Evolutionary conservation across 2,113 vertebrate genomes (phyloP).

Genomic region (Oreotrochilus melanogaster): DNA sequence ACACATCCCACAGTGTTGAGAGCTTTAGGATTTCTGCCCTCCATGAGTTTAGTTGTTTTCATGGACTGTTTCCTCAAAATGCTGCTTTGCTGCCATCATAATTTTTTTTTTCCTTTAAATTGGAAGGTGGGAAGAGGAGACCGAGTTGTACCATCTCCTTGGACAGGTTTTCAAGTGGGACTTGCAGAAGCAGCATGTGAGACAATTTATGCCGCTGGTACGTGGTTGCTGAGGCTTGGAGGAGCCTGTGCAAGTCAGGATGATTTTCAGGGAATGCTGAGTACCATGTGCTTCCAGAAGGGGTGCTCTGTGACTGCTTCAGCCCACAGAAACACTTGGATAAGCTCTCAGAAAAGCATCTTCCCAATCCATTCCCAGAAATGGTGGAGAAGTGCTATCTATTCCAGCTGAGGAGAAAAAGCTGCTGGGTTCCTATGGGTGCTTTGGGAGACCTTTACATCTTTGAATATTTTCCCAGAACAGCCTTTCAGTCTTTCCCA

Average conservation of each 20-base stretch:
- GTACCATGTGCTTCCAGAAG: not conserved
- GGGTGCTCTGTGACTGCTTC: not conserved
- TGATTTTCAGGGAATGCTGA: not conserved
- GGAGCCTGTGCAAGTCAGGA: not conserved
- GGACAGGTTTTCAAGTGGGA: not conserved
- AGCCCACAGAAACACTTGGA: not conserved
- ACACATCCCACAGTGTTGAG: slow-evolving; percentile 40
- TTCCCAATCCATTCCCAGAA: not conserved
- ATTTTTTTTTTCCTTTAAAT: not conserved
- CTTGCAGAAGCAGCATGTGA: not conserved
- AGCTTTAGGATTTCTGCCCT: slow-evolving; percentile 28
- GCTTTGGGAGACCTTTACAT: not conserved
- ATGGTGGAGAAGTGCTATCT: not conserved
- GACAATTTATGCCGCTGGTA: not conserved
- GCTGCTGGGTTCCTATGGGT: fast-evolving
- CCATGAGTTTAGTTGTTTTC: not conserved
- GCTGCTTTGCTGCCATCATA: not conserved
- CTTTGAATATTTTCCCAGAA: slow-evolving; percentile 56
- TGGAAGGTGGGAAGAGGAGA: not conserved
- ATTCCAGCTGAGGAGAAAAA: not conserved
- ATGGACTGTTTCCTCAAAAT: not conserved
- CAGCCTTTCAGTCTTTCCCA: slow-evolving; percentile 71
- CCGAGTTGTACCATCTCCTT: not conserved
- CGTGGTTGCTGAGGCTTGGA: not conserved
- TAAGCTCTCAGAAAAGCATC: not conserved